Evolutionary conservation across 2,888 invertebrate genomes (phyloP).

Genomic region (Sarcophaga caerulescens): DNA sequence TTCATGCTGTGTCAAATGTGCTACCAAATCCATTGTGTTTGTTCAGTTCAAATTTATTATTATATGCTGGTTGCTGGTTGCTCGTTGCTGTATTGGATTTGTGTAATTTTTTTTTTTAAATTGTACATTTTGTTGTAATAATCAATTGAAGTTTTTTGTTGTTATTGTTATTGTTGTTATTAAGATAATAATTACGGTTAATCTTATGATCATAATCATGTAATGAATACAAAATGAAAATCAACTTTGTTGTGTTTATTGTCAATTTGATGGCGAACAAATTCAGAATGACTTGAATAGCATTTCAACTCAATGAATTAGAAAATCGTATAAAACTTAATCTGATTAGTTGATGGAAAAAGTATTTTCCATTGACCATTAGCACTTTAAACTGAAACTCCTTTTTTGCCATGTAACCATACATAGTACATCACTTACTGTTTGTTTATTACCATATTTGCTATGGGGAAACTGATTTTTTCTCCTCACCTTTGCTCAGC

Average conservation of each 20-base stretch:
- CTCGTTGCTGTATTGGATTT: too few relatives aligned
- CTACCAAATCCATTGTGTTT: conserved; percentile 54
- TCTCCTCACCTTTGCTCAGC: conserved; percentile 14
- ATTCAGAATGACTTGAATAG: conserved; percentile 56
- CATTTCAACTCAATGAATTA: conserved; percentile 53
- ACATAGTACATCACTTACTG: too few relatives aligned
- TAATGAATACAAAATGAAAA: conserved; percentile 47
- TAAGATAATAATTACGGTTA: conserved; percentile 59
- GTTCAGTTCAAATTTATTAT: background rate
- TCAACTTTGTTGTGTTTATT: conserved; percentile 54
- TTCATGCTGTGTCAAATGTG: conserved; percentile 66
- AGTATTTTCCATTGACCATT: conserved; percentile 7
- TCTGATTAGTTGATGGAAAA: conserved; percentile 19
- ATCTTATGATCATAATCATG: conserved; percentile 59
- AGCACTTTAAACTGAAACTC: too few relatives aligned
- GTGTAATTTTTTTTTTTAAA: background rate
- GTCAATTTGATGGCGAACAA: conserved; percentile 52
- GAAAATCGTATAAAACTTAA: conserved; percentile 32
- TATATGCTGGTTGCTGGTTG: background rate
- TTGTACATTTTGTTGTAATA: conserved; percentile 64
- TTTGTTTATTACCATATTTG: background rate
- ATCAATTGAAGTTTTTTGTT: conserved; percentile 27
- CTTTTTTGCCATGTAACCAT: too few relatives aligned
- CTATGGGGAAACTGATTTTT: conserved; percentile 1
- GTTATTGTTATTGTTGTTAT: background rate